Percentiles rank a stretch among this genome's conserved stretches.
Conservation (phyloP, 2,888 invertebrate genomes). For the Leptopilina myrica region DNA sequence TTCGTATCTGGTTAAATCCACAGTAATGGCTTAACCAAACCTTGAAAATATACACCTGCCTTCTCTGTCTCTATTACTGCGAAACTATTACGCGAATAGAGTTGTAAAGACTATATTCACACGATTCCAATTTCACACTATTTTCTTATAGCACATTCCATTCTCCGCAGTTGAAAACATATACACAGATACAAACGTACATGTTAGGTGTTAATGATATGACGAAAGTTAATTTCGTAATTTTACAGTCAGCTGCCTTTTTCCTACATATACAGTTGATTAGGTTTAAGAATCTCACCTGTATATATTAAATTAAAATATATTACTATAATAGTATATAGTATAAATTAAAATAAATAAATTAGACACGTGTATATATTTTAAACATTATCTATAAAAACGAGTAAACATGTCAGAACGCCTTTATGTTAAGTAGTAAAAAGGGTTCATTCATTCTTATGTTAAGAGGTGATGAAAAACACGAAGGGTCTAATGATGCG, state of each 20-base stretch:
- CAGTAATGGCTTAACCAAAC: constrained; percentile 28
- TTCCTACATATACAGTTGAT: not conserved
- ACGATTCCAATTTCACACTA: not conserved
- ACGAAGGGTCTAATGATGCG: not conserved
- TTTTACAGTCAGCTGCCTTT: constrained; percentile 9
- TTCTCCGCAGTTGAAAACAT: not conserved
- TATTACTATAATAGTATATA: too few relatives aligned
- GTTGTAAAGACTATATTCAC: constrained; percentile 7
- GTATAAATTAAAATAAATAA: not conserved
- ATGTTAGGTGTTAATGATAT: constrained; percentile 6
- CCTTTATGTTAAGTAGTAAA: not conserved
- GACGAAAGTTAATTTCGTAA: constrained; percentile 13
- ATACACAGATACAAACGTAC: too few relatives aligned
- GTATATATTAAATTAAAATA: not conserved
- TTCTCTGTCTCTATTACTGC: not conserved
- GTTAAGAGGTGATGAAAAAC: not conserved
- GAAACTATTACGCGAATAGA: constrained; percentile 2
- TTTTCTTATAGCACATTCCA: not conserved
- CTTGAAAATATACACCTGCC: constrained; percentile 22
- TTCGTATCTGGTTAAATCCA: not conserved
- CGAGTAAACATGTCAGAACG: not conserved
- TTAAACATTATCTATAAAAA: not conserved
- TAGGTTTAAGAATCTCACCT: not conserved
- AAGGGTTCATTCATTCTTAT: too few relatives aligned
- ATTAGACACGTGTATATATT: not conserved